A percentile compares a stretch with the other conserved stretches of the same genome.
Conservation (phyloP, 2,113 vertebrate species). For the Melanerpes aurifrons region DNA sequence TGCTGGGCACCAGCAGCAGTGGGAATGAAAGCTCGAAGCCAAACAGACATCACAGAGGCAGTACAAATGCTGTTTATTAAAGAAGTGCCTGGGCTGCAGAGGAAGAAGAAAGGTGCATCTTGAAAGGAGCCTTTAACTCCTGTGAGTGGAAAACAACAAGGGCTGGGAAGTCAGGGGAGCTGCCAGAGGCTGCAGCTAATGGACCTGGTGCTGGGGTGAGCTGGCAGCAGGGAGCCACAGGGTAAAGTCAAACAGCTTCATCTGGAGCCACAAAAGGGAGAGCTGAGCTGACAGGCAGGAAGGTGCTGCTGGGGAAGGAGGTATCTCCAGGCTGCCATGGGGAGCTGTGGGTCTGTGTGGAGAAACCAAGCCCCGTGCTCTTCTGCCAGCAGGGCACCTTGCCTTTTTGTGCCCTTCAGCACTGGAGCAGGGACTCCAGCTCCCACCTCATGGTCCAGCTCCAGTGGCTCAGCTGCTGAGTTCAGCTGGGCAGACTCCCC, state of each 20-base stretch:
- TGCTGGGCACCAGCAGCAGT: background rate
- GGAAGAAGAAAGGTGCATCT: slow-evolving; percentile 44
- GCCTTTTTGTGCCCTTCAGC: background rate
- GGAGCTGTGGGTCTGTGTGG: background rate
- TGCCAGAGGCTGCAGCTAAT: slow-evolving; percentile 40
- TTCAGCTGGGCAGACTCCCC: background rate
- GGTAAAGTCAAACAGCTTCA: background rate
- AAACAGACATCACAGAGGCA: slow-evolving; percentile 37
- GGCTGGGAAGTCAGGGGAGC: background rate
- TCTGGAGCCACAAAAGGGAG: background rate
- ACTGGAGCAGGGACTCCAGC: background rate
- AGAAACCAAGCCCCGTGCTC: background rate
- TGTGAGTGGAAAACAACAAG: slow-evolving; percentile 22
- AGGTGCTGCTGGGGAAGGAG: background rate
- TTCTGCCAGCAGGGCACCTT: accelerated
- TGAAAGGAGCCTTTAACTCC: slow-evolving; percentile 45
- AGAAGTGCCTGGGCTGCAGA: slow-evolving; percentile 53
- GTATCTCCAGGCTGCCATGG: background rate
- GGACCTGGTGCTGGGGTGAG: slow-evolving; percentile 13
- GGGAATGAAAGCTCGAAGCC: slow-evolving; percentile 30
- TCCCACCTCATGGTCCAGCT: background rate
- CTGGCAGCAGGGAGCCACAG: slow-evolving; percentile 13
- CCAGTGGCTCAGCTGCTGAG: background rate
- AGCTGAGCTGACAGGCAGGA: background rate
- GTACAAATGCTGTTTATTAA: slow-evolving; percentile 47